Percentiles rank a stretch among this genome's conserved stretches.
Conservation (phyloP, 2,797 vertebrate genomes). For the Linurgus olivaceus region DNA sequence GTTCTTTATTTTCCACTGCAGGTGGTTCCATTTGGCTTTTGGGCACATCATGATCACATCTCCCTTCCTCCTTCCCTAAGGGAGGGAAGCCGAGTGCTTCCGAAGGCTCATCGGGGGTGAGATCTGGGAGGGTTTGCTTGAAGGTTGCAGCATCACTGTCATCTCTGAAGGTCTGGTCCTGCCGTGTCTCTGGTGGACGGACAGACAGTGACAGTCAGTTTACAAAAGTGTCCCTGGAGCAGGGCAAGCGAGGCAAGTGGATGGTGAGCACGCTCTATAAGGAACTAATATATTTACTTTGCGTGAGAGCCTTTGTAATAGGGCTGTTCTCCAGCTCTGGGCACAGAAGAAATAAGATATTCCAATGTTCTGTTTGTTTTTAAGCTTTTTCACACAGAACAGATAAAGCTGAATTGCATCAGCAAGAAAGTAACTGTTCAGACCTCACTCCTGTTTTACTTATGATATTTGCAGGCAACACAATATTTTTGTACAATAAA, state of each 20-base stretch:
- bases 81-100: slow-evolving; percentile 79
- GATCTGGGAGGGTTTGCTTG: slow-evolving; percentile 94
- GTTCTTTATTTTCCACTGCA: slow-evolving; percentile 77
- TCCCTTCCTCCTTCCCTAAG: slow-evolving; percentile 73
- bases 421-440: not conserved
- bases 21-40: slow-evolving; percentile 64
- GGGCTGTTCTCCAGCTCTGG: not conserved
- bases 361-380: not conserved
- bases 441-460: not conserved
- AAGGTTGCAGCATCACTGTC: slow-evolving; percentile 92
- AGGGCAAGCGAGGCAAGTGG: not conserved
- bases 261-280: not conserved
- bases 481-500: not conserved
- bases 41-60: slow-evolving; percentile 76
- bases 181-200: slow-evolving; percentile 78
- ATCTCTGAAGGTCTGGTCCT: slow-evolving; percentile 83
- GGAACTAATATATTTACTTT: not conserved
- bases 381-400: not conserved
- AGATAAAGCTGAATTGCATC: not conserved
- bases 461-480: not conserved
- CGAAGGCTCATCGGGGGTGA: slow-evolving; percentile 92
- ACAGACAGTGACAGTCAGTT: not conserved
- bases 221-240: not conserved
- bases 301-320: not conserved
- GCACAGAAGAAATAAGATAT: not conserved